Base-by-base conservation (phyloP, 1,140 invertebrate species). In the Tenebrio molitor region DNA sequence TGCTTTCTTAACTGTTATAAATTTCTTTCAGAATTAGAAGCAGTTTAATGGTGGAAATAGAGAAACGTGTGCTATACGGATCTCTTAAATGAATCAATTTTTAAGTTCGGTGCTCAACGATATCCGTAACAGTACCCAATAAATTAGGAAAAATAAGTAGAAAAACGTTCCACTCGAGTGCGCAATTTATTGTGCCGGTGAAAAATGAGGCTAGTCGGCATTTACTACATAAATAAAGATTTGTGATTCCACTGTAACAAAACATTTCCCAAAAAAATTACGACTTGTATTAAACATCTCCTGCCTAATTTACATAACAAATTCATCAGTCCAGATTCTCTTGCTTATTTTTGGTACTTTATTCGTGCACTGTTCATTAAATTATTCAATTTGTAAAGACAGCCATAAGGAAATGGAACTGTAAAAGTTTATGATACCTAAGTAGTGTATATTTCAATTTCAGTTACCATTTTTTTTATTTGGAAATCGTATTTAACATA, bases 201-300 rank as follows among this genome's bases (percentile, higher is more conserved):
- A 58, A 58, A 58, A 58, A 58, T 58, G 50, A 58, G 50, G n/a
- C 21, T 12, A 12, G 21, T 58, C 23, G 50, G 23, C 50, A 58
- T 58, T 58, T 58, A 58, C 50, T 58, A 58, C 50, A 58, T 58
- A 58, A 58, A 58, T 58, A 58, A 58, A 58, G 50, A 58, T 58
- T 58, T 58, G 50, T 58, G 50, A 58, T 58, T 58, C 50, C 15
- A 29, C 19, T 25, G 21, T 23, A 58, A 29, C 21, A 46, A 58
- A 58, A 29, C 23, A 21, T 50, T 50, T 50, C 44, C 3, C n/a
- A 21, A 29, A 58, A 58, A 58, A 29, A 58, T 58, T 21, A 21
- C 14, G 16, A 53, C 5, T 53, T 29, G 12, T 58, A 25, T 29
- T 58, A 10, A 17, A n/a, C 23, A 23, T 29, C 10, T 58, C 17